A percentile compares a stretch with the other conserved stretches of the same genome.
phyloP scores from a whole-genome alignment of 2,797 vertebrate genomes.

The Setipinna tenuifilis region DNA sequence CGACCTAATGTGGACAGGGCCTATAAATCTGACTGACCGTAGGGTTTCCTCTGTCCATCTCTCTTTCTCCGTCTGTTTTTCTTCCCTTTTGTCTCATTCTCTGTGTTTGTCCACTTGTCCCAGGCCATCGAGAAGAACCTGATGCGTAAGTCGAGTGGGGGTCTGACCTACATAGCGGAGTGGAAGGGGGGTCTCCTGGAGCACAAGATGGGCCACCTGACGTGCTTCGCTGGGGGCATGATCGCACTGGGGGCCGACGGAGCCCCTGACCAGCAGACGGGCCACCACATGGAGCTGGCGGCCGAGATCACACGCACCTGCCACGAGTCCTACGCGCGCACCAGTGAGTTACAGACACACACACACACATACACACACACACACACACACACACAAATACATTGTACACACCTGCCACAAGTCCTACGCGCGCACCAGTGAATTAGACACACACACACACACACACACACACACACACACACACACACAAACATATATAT shows the following conservation, averaged over 20 bases:
- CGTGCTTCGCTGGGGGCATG: slow-evolving; percentile 97
- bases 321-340: slow-evolving; percentile 94
- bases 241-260: slow-evolving; percentile 93
- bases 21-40: too few relatives aligned
- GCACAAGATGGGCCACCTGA: slow-evolving; percentile 98
- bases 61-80: too few relatives aligned
- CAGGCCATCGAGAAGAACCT: slow-evolving; percentile 95
- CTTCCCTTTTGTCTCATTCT: too few relatives aligned
- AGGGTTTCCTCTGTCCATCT: too few relatives aligned
- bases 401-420: not conserved
- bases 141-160: slow-evolving; percentile 89
- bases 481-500: not conserved
- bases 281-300: slow-evolving; percentile 91
- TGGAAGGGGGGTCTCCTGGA: slow-evolving; percentile 98
- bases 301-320: slow-evolving; percentile 95
- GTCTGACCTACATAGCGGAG: slow-evolving; percentile 94
- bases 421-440: not conserved
- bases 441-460: not conserved
- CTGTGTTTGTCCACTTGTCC: not conserved
- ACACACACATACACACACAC: not conserved
- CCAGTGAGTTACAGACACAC: slow-evolving; percentile 73
- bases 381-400: not conserved
- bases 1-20: too few relatives aligned
- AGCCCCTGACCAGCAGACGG: slow-evolving; percentile 82
- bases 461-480: not conserved